A percentile compares a stretch with the other conserved stretches of the same genome.
Conservation (phyloP, 2,888 invertebrate species). For the Lordiphosa andalusiaca region DNA sequence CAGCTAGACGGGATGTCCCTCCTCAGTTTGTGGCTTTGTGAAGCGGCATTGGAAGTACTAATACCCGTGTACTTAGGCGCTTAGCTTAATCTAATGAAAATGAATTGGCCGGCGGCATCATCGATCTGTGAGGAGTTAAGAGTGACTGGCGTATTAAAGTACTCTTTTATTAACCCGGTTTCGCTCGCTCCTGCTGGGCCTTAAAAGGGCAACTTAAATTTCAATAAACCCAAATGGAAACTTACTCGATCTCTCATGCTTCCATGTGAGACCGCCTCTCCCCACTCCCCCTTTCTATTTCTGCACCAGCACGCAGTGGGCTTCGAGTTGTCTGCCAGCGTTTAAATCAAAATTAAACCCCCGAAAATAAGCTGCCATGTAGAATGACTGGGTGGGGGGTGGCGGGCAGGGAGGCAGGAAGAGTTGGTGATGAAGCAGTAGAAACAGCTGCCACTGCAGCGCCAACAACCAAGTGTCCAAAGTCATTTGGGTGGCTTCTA, state of each 20-base stretch:
- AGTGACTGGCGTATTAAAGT: conserved; percentile 32
- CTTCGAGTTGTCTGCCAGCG: conserved; percentile 61
- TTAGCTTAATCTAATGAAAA: conserved; percentile 62
- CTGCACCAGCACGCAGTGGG: conserved; percentile 53
- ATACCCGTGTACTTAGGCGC: conserved; percentile 19
- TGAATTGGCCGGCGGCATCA: conserved; percentile 33
- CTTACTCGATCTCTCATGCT: conserved; percentile 7
- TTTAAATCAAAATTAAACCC: conserved; percentile 73
- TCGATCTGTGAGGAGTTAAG: conserved; percentile 24
- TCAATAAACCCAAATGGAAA: conserved; percentile 33
- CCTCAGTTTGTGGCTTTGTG: conserved; percentile 15
- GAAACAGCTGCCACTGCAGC: conserved; percentile 35
- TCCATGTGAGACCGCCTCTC: no score
- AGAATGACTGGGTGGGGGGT: conserved; percentile 1
- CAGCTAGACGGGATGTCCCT: conserved; percentile 10
- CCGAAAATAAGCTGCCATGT: conserved; percentile 55
- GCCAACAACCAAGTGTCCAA: conserved; percentile 54
- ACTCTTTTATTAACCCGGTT: conserved; percentile 48
- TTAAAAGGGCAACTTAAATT: conserved; percentile 42
- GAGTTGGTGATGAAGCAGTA: background rate
- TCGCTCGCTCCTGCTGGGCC: conserved; percentile 5
- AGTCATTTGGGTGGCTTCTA: conserved; percentile 41
- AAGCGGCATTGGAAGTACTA: background rate
- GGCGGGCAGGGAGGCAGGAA: background rate
- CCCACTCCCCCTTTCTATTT: no score